phyloP scores from a whole-genome alignment of 35 echinoderm and acorn worm species.

The Ophiothrix spiculata region DNA sequence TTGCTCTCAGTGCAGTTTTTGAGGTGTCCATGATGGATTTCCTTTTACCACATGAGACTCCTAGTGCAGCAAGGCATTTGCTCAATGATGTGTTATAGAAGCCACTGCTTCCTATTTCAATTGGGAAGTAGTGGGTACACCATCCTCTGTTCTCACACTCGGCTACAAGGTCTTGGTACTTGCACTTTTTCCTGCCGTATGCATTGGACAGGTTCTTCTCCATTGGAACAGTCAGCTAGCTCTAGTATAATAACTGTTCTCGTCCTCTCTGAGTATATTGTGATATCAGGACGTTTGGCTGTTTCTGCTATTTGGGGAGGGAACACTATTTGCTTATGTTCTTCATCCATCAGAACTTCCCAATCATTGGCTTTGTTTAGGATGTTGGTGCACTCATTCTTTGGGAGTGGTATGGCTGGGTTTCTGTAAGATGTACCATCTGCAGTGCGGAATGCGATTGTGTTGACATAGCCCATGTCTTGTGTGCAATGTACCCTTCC shows the following conservation, averaged over 20 bases:
- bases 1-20: too few species aligned
- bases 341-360: neutral
- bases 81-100: neutral
- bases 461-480: neutral
- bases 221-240: neutral
- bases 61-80: too few species aligned
- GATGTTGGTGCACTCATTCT: neutral
- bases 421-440: neutral
- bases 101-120: neutral
- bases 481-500: neutral
- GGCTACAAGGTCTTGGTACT: neutral
- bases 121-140: neutral
- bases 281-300: neutral
- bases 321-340: neutral
- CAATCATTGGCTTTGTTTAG: neutral
- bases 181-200: neutral
- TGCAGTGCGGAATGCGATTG: neutral
- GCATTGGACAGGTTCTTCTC: slow-evolving; percentile 11
- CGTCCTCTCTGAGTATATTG: neutral
- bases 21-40: too few species aligned
- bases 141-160: neutral
- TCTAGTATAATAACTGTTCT: neutral
- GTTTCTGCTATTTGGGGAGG: slow-evolving; percentile 4
- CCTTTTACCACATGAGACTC: too few species aligned
- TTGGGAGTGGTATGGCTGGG: neutral